Evolutionary conservation across 2,888 invertebrate genomes (phyloP), one percentile per base, ranked within the genome.

Genomic region (Caenorhabditis sp.): DNA sequence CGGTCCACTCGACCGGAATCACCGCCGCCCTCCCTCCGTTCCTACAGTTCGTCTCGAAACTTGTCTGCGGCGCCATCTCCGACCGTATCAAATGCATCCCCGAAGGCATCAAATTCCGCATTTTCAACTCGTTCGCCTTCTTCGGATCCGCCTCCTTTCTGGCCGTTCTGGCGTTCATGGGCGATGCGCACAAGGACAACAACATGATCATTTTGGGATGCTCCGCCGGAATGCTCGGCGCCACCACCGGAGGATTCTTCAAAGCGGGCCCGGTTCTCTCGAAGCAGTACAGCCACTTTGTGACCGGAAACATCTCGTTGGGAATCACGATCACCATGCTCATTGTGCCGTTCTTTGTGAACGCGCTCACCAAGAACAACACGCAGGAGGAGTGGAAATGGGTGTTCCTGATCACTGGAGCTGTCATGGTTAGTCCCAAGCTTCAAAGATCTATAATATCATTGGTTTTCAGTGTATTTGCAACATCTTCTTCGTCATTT

Each of bases 101-200:
- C 15, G 88, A 88, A 53, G 80, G 78, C 27, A 84, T 82, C 70
- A 88, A 88, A 70, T 86, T 88, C 58, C 80, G 87, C 11, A 59
- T 85, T n/a, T 88, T 88, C 84, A 88, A 88, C 78, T 79, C 83
- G 27, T 52, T 88, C 41, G 88, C 88, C 43, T 88, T 88, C 70
- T 52, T 83, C 62, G 85, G 85, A 6, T 80, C 83, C 27, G 83
- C 82, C 9, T 15, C 68, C 41, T 85, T 83, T 55, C 79, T 88
- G n/a, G 59, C 72, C 41, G 58, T 84, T 6, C 72, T 88, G 13
- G 86, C 82, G n/a, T 86, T 87, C 68, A 79, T 82, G 70, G 85
- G 78, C 24, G 79, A 73, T 26, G 66, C 61, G 11, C 71, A 85
- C 72, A 83, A 80, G 52, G 56, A 50, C 30, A 20, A 73, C 15